These are phyloP conservation scores for Gallinago jamesoni DNA, from an alignment of 2,113 vertebrate species.

Conservation along the genomic window DNA sequence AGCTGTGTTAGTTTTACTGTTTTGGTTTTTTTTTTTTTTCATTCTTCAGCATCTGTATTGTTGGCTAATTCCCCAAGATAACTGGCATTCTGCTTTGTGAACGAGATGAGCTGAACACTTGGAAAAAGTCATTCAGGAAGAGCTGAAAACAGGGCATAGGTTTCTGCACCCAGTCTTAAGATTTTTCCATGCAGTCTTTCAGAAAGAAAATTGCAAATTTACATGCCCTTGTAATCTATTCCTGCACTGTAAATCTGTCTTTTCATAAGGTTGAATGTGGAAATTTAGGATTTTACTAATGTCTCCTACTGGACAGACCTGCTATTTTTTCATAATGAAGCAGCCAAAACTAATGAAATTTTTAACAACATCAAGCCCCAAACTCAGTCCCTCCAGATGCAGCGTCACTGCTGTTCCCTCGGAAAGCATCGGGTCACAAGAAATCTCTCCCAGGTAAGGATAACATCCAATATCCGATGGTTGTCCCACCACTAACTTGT, in stretches of 20 bases:
- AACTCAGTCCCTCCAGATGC: neutral
- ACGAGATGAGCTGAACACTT: neutral
- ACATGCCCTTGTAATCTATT: neutral
- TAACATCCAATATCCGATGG: neutral
- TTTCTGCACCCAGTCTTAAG: neutral
- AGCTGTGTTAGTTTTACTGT: neutral
- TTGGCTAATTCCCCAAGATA: fast-evolving
- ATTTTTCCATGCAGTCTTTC: neutral
- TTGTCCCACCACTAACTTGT: neutral
- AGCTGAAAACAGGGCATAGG: neutral
- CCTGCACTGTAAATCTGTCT: neutral
- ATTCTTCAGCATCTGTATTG: neutral
- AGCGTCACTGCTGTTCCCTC: neutral
- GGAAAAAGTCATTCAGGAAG: neutral
- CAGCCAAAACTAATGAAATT: neutral
- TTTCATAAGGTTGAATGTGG: neutral
- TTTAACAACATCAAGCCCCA: neutral
- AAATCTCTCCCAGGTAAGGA: neutral
- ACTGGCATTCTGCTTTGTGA: neutral
- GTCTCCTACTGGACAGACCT: neutral
- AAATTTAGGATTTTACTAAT: neutral
- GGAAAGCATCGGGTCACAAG: neutral
- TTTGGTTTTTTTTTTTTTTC: neutral
- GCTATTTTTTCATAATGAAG: neutral
- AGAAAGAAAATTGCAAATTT: neutral